Base-by-base conservation (phyloP, 2,888 invertebrate species). In the Axea sp. region DNA sequence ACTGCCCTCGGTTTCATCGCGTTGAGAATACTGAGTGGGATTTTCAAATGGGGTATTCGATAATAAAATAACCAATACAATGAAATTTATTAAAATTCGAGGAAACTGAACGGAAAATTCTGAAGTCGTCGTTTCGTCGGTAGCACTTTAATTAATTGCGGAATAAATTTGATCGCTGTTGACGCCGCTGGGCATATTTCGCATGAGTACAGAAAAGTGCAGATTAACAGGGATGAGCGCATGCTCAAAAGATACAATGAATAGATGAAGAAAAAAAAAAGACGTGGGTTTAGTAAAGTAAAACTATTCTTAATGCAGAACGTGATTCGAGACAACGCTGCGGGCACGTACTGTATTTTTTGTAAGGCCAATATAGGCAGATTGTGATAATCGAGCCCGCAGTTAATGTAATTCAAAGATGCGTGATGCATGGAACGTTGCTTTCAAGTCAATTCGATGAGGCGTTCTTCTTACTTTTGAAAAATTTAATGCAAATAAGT, bases 301-400 rank as follows among this genome's bases (percentile, higher is more conserved):
- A 49, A 24, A 59, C 47, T 49, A 49, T 57, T 76, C 60, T 73
- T 73, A 73, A 39, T 60, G 68, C 68, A 72, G 55, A 33, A 57
- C 51, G 37, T 28, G 76, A 68, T 74, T 76, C 60, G 43, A 75
- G 80, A 80, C 75, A 76, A 78, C 78, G 80, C 76, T 81, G 80
- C 81, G 81, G 79, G 77, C 77, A 77, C 80, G 82, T 83, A 85
- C 82, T 83, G 85, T 87, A 87, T 87, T 86, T 86, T 86, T 87
- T 86, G 86, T 86, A 86, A 82, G 86, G 84, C 86, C 80, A 76
- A 80, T 78, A 80, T 75, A 80, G 86, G 83, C 86, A 83, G 83
- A 87, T 87, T 87, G 87, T 87, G 87, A 87, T 87, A 87, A 84
- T 79, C 82, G 84, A 82, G 83, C 83, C 84, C 82, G 83, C 83